phyloP scores from a whole-genome alignment of 2,113 vertebrate species.

The Haemorhous mexicanus region DNA sequence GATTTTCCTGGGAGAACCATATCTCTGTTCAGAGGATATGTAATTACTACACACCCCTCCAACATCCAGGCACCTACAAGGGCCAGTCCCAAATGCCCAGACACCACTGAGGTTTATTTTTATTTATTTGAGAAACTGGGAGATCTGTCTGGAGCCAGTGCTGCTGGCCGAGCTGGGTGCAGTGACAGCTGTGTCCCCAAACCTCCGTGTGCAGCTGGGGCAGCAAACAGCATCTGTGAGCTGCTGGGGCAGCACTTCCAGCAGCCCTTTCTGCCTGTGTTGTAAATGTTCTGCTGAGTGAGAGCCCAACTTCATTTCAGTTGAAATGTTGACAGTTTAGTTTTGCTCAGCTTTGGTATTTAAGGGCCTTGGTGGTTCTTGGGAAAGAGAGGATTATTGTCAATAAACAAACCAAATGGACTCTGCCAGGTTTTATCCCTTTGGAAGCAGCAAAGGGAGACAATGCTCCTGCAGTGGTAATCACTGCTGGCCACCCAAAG shows the following conservation, averaged over 20 bases:
- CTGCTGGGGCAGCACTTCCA: neutral
- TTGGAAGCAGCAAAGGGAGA: neutral
- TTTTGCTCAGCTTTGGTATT: neutral
- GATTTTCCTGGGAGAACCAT: too few relatives aligned
- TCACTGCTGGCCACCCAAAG: neutral
- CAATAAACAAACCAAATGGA: neutral
- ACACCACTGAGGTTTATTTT: neutral
- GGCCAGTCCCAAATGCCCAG: neutral
- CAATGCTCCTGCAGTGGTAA: neutral
- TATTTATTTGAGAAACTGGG: neutral
- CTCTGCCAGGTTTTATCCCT: neutral
- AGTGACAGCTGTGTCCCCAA: neutral
- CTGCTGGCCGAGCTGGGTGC: neutral
- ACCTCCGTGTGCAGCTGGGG: neutral
- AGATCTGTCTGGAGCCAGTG: neutral
- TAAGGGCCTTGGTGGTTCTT: neutral
- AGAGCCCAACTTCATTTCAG: neutral
- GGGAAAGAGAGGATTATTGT: neutral
- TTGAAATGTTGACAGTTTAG: neutral
- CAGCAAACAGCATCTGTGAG: neutral
- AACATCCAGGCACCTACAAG: fast-evolving
- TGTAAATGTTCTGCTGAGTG: neutral
- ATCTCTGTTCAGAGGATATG: too few relatives aligned
- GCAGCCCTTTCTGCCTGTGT: neutral
- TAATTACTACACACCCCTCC: neutral